Base-by-base conservation (phyloP, 2,113 vertebrate genomes). In the Pardalotus punctatus region DNA sequence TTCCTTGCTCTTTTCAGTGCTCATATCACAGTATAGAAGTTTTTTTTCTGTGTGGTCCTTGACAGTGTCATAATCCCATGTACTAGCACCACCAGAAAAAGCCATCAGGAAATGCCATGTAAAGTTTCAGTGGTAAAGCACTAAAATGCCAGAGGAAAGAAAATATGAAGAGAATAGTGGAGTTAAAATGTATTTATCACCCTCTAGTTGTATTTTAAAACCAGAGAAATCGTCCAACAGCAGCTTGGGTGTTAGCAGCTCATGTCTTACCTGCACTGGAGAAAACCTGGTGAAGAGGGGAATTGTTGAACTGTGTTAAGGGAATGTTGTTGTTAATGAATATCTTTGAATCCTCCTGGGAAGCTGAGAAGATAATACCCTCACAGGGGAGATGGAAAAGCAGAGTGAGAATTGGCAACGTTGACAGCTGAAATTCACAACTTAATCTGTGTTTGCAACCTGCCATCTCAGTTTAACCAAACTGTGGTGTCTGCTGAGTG, bases 401-500 rank as follows among this genome's bases (percentile, higher is more conserved):
- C 62, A 7, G 6, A 60, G 8, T 31, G 25, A 86, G 13, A 2
- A 19, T 25, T 7, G 3, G 33, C 42, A 56, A 50, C 0, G 0
- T 6, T 86, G 25, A 21, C 54, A 69, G 33, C 20, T 86, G 70
- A 82, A 76, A 83, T 77, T 76, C 86, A 80, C 54, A 66, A 38
- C 23, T 80, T 67, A 31, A 69, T 85, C 50, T 65, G 21, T 36
- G 29, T 43, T 84, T 67, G 38, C 38, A 40, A 12, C 38, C 38
- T 40, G 12, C 38, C 38, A 40, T 40, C 38, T 40, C 38, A 40
- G 38, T 40, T 40, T 40, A 40, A 40, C 38, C 38, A 65, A 65
- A 36, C 18, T 24, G 24, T 40, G 60, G 25, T 71, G 20, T 60
- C 25, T 65, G 70, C 74, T 53, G 28, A 66, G 11, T 43, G 47